Evolutionary conservation across 2,888 invertebrate genomes (phyloP), one percentile per base, ranked within the genome.

Genomic region (Eristalinus sepulchralis): DNA sequence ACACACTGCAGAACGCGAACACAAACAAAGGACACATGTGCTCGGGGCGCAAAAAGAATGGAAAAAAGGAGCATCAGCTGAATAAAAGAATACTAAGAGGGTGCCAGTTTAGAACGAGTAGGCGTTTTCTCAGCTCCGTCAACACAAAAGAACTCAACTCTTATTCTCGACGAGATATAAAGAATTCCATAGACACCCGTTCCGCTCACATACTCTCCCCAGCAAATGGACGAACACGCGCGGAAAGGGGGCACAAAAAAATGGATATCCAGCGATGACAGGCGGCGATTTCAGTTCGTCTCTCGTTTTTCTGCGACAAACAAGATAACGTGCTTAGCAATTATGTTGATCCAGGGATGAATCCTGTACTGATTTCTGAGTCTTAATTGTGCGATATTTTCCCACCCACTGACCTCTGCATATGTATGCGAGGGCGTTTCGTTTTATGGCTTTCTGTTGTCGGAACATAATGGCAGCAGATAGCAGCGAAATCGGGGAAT

Each of bases 321-420:
- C 11, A 60, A 67, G 47, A 76, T 76, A 76, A 67, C 67, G 60
- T 76, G 67, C 33, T 60, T 34, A 47, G 57, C 76, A 67, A 60
- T 67, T 76, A 60, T 60, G 33, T 22, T 39, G 31, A 34, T 60
- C 31, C 57, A 27, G 24, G 72, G 31, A 63, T 72, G 62, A 53
- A 55, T 53, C 24, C 33, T 22, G 31, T 24, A 36, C 5, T 55
- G 73, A 60, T 67, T 77, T 17, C 39, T n/a, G 53, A 57, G 36
- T 70, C 57, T 70, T 70, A 64, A 70, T 63, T 70, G 63, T 39
- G 10, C 10, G 34, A 47, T 68, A 47, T 66, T 66, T 67, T 60
- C 11, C 4, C 22, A 62, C 53, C n/a, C 67, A 33, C 67, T 76
- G 39, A 59, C 67, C 31, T 76, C 17, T 2, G 5, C 27, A 5